Conservation (phyloP, 2,888 invertebrate genomes). For the Mantis religiosa region DNA sequence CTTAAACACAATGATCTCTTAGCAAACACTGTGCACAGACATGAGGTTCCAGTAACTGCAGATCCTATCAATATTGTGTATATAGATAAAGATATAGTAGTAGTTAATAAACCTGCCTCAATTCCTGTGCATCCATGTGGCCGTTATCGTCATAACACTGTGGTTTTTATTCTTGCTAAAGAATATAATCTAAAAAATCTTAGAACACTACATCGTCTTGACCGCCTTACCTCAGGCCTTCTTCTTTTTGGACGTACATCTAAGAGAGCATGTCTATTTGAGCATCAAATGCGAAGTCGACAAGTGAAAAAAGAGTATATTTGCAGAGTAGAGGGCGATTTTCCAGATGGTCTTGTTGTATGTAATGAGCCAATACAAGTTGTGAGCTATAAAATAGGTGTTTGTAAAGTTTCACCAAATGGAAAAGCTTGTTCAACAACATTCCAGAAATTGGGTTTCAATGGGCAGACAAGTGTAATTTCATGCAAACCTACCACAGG, state of each 20-base stretch:
- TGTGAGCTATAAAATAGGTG: conserved; percentile 92
- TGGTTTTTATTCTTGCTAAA: conserved; percentile 93
- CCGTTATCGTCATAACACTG: conserved; percentile 93
- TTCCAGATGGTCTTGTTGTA: conserved; percentile 80
- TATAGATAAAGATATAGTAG: conserved; percentile 97
- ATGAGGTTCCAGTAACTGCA: conserved; percentile 97
- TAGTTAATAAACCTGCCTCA: conserved; percentile 99
- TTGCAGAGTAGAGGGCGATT: conserved; percentile 89
- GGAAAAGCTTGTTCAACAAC: conserved; percentile 91
- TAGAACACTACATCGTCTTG: conserved; percentile 90
- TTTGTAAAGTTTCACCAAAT: conserved; percentile 87
- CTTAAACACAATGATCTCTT: conserved; percentile 90
- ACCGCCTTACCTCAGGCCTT: conserved; percentile 92
- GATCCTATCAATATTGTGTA: conserved; percentile 94
- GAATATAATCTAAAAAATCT: conserved; percentile 92
- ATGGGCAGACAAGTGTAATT: conserved; percentile 87
- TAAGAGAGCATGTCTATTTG: conserved; percentile 90
- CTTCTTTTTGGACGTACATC: conserved; percentile 90
- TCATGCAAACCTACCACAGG: conserved; percentile 93
- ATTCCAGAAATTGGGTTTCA: conserved; percentile 85
- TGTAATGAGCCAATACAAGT: conserved; percentile 89
- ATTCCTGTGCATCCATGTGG: conserved; percentile 99
- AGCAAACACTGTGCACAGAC: conserved; percentile 93
- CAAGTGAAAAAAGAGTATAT: conserved; percentile 94
- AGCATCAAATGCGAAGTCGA: conserved; percentile 86